phyloP scores from a whole-genome alignment of 2,888 invertebrate genomes.

The Altica lythri region DNA sequence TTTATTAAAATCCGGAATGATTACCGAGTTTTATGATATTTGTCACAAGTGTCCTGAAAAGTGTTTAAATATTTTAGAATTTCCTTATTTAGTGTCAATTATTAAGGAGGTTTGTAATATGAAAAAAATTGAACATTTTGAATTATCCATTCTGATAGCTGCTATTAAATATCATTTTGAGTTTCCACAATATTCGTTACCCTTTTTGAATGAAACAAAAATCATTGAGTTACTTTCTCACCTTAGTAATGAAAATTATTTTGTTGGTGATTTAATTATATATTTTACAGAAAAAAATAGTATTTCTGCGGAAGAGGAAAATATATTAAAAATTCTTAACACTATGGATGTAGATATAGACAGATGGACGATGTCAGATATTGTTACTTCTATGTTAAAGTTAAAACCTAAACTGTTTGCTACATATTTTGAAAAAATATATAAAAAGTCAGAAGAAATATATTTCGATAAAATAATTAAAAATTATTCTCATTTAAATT shows the following conservation, averaged over 20 bases:
- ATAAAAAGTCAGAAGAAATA: background rate
- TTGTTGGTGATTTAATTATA: background rate
- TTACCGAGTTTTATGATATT: background rate
- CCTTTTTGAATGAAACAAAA: constrained; percentile 3
- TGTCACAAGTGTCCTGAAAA: constrained; percentile 2
- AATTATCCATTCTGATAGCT: background rate
- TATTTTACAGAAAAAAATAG: background rate
- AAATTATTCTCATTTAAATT: constrained; percentile 2
- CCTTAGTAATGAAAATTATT: background rate
- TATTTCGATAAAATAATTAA: background rate
- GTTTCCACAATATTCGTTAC: constrained; percentile 5
- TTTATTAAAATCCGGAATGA: background rate
- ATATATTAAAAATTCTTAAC: too few species aligned
- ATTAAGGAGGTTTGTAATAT: constrained; percentile 1
- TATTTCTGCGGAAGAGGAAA: background rate
- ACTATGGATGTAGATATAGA: background rate
- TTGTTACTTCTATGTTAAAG: background rate
- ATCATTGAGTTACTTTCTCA: background rate
- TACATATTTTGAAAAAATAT: background rate
- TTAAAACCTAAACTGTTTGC: background rate
- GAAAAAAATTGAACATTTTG: background rate
- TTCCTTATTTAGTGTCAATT: constrained; percentile 6
- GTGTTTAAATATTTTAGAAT: constrained; percentile 12
- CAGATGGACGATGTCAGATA: background rate
- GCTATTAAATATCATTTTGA: background rate